These are phyloP conservation scores for Chaitophorus viminalis DNA, from an alignment of 2,888 invertebrate genomes.

Conservation along the genomic window DNA sequence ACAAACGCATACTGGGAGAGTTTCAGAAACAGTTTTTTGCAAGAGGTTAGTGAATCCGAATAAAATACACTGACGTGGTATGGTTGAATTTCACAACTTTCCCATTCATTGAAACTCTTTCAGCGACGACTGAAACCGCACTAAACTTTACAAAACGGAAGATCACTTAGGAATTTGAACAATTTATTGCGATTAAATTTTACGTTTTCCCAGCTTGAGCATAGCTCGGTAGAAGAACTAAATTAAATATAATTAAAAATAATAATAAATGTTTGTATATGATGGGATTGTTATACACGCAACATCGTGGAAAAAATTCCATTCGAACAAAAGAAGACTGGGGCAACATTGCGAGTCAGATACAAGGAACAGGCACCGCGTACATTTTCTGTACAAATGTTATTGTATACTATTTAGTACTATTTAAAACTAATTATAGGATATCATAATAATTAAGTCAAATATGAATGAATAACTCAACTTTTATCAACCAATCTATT, in stretches of 20 bases:
- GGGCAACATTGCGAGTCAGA: too few relatives aligned
- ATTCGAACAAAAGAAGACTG: not conserved
- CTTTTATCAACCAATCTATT: too few relatives aligned
- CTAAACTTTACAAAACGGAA: not conserved
- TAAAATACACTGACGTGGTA: not conserved
- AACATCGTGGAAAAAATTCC: not conserved
- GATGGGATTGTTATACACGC: not conserved
- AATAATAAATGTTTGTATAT: not conserved
- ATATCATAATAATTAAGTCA: too few relatives aligned
- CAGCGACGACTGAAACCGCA: not conserved
- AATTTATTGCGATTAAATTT: not conserved
- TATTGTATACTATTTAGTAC: too few relatives aligned
- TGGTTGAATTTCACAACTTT: not conserved
- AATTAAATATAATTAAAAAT: not conserved
- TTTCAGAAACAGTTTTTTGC: not conserved
- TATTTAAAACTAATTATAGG: too few relatives aligned
- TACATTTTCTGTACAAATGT: too few relatives aligned
- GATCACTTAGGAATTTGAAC: constrained; percentile 1
- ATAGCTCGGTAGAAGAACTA: not conserved
- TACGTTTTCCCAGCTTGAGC: not conserved
- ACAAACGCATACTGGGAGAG: not conserved
- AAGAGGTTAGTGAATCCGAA: not conserved
- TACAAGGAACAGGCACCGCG: too few relatives aligned
- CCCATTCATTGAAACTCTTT: not conserved
- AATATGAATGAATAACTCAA: too few relatives aligned